These are phyloP conservation scores for Menidia menidia DNA, from an alignment of 2,797 vertebrate genomes.

Conservation along the genomic window DNA sequence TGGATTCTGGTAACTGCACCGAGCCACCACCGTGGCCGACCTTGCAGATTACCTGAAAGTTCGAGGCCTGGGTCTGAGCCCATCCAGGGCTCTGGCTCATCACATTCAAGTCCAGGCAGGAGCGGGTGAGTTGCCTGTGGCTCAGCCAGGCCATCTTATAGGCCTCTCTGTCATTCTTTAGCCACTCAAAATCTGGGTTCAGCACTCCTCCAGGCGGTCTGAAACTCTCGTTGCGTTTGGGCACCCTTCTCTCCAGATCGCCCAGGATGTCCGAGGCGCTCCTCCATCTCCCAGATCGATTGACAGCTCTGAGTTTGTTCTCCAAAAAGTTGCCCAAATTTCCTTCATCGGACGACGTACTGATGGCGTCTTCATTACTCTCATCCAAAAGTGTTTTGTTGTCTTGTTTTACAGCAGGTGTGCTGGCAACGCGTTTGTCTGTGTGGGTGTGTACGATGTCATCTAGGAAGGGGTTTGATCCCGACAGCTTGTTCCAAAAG, in stretches of 20 bases:
- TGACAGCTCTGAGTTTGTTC: constrained; percentile 72
- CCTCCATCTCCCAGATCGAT: constrained; percentile 87
- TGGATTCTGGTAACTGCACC: constrained; percentile 88
- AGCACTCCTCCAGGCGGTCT: constrained; percentile 71
- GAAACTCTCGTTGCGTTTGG: constrained; percentile 60
- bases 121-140: constrained; percentile 92
- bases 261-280: constrained; percentile 92
- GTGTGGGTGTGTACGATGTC: constrained; percentile 85
- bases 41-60: constrained; percentile 87
- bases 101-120: constrained; percentile 91
- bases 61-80: constrained; percentile 94
- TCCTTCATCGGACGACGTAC: constrained; percentile 92
- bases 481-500: constrained; percentile 92
- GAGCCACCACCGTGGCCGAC: constrained; percentile 89
- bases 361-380: constrained; percentile 81
- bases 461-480: constrained; percentile 94
- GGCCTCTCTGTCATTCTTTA: constrained; percentile 93
- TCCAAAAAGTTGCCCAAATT: constrained; percentile 80
- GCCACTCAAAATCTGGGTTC: constrained; percentile 86
- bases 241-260: constrained; percentile 78
- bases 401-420: constrained; percentile 82
- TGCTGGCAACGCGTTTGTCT: constrained; percentile 62
- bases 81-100: constrained; percentile 94
- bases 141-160: constrained; percentile 97
- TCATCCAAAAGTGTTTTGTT: constrained; percentile 75